Evolutionary conservation across 2,797 vertebrate species (phyloP).

Genomic region (Limnodromus scolopaceus): DNA sequence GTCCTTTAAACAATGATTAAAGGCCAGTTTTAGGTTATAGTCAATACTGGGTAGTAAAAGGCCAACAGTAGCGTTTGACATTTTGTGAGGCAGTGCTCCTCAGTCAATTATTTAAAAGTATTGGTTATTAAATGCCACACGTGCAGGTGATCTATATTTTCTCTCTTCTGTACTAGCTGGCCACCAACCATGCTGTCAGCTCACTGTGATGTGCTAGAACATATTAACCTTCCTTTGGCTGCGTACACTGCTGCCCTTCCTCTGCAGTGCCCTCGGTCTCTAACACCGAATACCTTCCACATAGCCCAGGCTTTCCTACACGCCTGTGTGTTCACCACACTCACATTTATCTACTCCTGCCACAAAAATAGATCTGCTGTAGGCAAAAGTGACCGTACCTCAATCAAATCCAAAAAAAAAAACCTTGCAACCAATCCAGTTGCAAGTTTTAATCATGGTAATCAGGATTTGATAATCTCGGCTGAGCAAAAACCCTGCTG

Average conservation of each 20-base stretch:
- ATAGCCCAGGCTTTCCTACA: background rate
- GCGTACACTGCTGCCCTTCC: background rate
- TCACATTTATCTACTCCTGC: background rate
- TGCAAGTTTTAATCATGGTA: background rate
- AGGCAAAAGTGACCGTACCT: background rate
- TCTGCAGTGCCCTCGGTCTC: background rate
- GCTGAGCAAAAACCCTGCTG: background rate
- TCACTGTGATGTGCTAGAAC: conserved; percentile 73
- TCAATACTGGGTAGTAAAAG: conserved; percentile 44
- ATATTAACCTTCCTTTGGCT: conserved; percentile 7
- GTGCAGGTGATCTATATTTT: conserved; percentile 68
- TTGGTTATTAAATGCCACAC: conserved; percentile 85
- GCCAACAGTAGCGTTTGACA: conserved; percentile 79
- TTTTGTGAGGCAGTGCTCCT: conserved; percentile 80
- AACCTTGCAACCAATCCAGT: background rate
- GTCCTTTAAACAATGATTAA: conserved; percentile 50
- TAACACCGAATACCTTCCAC: background rate
- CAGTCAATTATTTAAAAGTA: conserved; percentile 81
- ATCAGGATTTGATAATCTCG: background rate
- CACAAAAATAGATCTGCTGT: background rate
- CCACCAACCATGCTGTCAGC: conserved; percentile 77
- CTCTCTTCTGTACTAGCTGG: conserved; percentile 31
- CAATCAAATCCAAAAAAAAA: too few species aligned
- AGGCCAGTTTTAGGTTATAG: conserved; percentile 38
- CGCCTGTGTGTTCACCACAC: background rate